Conservation (phyloP, 2,797 vertebrate species). For the Rhabdomys pumilio region DNA sequence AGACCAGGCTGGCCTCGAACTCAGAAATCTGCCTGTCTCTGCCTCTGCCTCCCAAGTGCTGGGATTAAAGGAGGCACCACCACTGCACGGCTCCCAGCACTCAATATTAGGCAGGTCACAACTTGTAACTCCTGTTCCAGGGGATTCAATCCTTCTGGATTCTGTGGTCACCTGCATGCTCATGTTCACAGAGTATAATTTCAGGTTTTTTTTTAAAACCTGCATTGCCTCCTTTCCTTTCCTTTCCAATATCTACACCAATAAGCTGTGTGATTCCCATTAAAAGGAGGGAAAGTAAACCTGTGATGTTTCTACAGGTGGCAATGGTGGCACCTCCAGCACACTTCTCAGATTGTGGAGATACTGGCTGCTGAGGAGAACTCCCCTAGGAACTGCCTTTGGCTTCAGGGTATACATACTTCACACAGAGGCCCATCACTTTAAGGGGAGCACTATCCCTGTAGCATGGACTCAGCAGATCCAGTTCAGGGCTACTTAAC, state of each 20-base stretch:
- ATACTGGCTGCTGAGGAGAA: not conserved
- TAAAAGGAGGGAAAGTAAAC: not conserved
- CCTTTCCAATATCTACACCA: not conserved
- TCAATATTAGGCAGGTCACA: not conserved
- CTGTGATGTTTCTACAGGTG: not conserved
- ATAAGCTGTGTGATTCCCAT: not conserved
- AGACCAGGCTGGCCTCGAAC: too few relatives aligned
- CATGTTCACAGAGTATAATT: not conserved
- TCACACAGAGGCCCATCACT: not conserved
- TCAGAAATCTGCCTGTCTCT: too few relatives aligned
- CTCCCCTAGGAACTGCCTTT: not conserved
- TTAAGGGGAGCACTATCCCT: not conserved
- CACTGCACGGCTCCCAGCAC: not conserved
- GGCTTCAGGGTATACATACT: not conserved
- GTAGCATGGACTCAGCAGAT: not conserved
- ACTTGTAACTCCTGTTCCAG: not conserved
- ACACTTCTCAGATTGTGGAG: not conserved
- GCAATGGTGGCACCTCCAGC: not conserved
- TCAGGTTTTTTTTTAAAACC: slow-evolving; percentile 32
- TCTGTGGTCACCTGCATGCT: not conserved
- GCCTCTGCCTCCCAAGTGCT: too few relatives aligned
- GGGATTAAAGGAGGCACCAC: too few relatives aligned
- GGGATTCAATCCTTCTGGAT: not conserved
- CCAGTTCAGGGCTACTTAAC: not conserved
- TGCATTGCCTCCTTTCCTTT: slow-evolving; percentile 24